Percentiles rank a stretch among this genome's conserved stretches.
Evolutionary conservation across 2,888 invertebrate species (phyloP).

Genomic region (Seira musarum): DNA sequence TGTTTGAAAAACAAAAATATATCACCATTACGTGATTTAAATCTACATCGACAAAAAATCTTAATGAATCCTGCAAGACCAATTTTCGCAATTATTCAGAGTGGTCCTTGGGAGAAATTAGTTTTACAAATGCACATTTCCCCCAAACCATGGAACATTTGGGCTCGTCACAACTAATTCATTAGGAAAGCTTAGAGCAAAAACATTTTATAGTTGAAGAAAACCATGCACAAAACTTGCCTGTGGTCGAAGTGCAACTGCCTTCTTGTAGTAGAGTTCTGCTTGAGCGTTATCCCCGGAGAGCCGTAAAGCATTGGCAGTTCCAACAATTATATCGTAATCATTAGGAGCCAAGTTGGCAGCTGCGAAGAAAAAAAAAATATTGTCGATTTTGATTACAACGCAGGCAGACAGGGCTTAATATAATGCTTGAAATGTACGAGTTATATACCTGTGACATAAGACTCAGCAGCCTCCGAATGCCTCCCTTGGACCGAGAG

Average conservation of each 20-base stretch:
- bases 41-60: too few species aligned
- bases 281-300: constrained; percentile 86
- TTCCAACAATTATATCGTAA: constrained; percentile 88
- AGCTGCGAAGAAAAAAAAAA: constrained; percentile 73
- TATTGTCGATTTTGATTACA: too few species aligned
- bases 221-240: constrained; percentile 72
- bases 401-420: too few species aligned
- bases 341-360: constrained; percentile 85
- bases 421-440: too few species aligned
- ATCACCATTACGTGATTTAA: not conserved
- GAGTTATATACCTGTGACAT: constrained; percentile 75
- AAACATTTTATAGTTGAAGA: constrained; percentile 5
- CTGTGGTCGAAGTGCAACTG: constrained; percentile 78
- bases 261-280: constrained; percentile 89
- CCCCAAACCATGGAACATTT: too few species aligned
- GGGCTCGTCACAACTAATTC: too few species aligned
- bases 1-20: constrained; percentile 72
- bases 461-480: constrained; percentile 86
- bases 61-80: too few species aligned
- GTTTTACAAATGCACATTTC: too few species aligned
- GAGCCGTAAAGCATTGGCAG: constrained; percentile 89
- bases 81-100: constrained; percentile 20
- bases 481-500: constrained; percentile 85
- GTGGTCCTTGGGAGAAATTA: not conserved
- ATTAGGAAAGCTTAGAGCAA: constrained; percentile 12